Evolutionary conservation across 2,888 invertebrate genomes (phyloP).

Genomic region (Didymodactylos carnosus): DNA sequence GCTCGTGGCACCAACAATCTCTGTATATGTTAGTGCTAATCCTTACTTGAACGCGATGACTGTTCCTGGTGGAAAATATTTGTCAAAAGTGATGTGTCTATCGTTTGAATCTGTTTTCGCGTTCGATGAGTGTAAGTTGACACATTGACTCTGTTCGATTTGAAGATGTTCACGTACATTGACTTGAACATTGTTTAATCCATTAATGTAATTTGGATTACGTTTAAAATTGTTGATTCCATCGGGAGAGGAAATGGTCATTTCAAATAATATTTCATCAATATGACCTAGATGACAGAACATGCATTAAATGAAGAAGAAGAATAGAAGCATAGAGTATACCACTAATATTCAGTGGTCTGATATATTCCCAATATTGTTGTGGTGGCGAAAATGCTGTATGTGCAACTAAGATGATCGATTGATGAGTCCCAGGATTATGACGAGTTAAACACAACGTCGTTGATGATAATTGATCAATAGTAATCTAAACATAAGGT

Average conservation of each 20-base stretch:
- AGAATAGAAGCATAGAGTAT: too few relatives aligned
- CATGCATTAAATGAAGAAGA: too few relatives aligned
- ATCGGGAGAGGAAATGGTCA: slow-evolving; percentile 41
- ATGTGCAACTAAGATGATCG: slow-evolving; percentile 70
- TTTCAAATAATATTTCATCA: slow-evolving; percentile 65
- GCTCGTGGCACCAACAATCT: too few relatives aligned
- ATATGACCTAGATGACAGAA: too few relatives aligned
- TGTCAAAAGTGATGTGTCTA: background rate
- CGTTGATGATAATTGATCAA: slow-evolving; percentile 78
- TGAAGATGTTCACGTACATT: slow-evolving; percentile 49
- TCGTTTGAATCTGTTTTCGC: background rate
- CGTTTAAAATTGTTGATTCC: slow-evolving; percentile 26
- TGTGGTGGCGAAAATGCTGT: slow-evolving; percentile 58
- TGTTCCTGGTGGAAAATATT: background rate
- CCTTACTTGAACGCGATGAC: too few relatives aligned
- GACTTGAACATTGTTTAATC: slow-evolving; percentile 51
- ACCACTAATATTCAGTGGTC: slow-evolving; percentile 25
- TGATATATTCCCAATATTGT: slow-evolving; percentile 18
- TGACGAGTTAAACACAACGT: slow-evolving; percentile 84
- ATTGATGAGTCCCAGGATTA: slow-evolving; percentile 61
- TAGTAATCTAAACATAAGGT: slow-evolving; percentile 33
- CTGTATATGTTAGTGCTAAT: too few relatives aligned
- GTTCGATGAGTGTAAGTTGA: background rate
- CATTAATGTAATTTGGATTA: slow-evolving; percentile 52
- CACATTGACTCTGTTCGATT: background rate